Percentiles rank a stretch among this genome's conserved stretches.
phyloP scores from a whole-genome alignment of 2,888 invertebrate species.

The Parasteatoda lunata region DNA sequence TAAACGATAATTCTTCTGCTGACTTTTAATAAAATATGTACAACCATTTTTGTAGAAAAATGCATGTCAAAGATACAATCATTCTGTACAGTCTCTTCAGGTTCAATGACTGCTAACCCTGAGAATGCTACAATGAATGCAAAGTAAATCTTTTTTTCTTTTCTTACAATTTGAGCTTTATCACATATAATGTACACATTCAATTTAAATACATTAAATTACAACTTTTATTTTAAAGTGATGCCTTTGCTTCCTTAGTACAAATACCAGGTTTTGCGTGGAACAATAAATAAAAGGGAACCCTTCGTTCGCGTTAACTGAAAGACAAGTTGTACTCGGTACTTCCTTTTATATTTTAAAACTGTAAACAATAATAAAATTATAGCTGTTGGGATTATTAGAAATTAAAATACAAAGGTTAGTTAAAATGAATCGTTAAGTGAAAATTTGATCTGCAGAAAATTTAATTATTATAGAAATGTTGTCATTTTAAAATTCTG shows the following conservation, averaged over 20 bases:
- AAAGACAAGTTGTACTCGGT: too few species aligned
- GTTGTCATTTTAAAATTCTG: too few species aligned
- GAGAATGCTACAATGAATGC: conserved; percentile 60
- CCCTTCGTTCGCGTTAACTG: too few species aligned
- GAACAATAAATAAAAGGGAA: background rate
- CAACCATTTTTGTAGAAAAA: conserved; percentile 68
- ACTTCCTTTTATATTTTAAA: too few species aligned
- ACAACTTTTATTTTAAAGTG: conserved; percentile 7
- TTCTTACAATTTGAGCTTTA: conserved; percentile 64
- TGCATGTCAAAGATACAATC: conserved; percentile 63
- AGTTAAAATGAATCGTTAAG: too few species aligned
- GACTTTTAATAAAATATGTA: conserved; percentile 69
- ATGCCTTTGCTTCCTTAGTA: conserved; percentile 29
- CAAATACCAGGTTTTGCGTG: background rate
- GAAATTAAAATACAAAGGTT: too few species aligned
- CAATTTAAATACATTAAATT: background rate
- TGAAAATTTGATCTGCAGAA: too few species aligned
- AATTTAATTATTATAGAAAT: too few species aligned
- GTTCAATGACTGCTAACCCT: conserved; percentile 59
- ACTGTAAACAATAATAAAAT: too few species aligned
- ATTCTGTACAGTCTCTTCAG: conserved; percentile 67
- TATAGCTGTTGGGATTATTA: too few species aligned
- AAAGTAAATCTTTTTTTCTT: conserved; percentile 51
- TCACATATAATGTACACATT: conserved; percentile 49
- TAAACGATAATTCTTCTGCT: conserved; percentile 27